Base-by-base conservation (phyloP, 2,797 vertebrate species). In the Phataginus tricuspis region DNA sequence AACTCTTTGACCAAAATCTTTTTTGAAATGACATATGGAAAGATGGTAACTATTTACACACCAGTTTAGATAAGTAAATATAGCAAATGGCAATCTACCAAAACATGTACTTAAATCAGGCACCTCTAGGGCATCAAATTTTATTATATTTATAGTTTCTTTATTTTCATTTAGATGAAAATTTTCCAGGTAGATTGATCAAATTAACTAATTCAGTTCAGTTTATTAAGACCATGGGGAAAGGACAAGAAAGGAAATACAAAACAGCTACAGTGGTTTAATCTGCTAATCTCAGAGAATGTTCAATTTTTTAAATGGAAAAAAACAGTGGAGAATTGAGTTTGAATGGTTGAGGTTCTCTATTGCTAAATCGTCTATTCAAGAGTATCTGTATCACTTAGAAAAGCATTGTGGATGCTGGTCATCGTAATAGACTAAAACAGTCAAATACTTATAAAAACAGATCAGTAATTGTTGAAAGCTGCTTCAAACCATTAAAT, bases 111-210 rank as follows among this genome's bases (percentile, higher is more conserved):
- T 90, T 90, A 90, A 87, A 79, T 49, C 18, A 75, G 71, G 63
- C 25, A 85, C 27, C 10, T 66, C 34, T 29, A 91, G 29, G 53
- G 25, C 34, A 93, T 77, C 55, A 85, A 75, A 90, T 49, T 82
- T 95, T 68, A 86, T 83, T 75, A 71, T 82, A 78, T 71, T 86
- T 93, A 71, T 85, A 72, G 21, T 86, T 45, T 45, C 37, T 89
- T 53, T 64, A 82, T 78, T 94, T 96, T 94, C 74, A 94, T 42
- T 86, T 91, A 89, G 94, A 83, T 84, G 13, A 79, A 75, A 66
- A 16, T 75, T 90, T 94, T 61, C 8, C 14, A 83, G 74, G 91
- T 95, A 74, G 16, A 74, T 78, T 72, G 78, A 86, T 78, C 27
- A 91, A 80, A 88, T 72, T 68, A 91, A 93, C 31, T 75, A 91